Base-by-base conservation (phyloP, 92 coral and sea anemone species). In the Plumapathes pennacea region DNA sequence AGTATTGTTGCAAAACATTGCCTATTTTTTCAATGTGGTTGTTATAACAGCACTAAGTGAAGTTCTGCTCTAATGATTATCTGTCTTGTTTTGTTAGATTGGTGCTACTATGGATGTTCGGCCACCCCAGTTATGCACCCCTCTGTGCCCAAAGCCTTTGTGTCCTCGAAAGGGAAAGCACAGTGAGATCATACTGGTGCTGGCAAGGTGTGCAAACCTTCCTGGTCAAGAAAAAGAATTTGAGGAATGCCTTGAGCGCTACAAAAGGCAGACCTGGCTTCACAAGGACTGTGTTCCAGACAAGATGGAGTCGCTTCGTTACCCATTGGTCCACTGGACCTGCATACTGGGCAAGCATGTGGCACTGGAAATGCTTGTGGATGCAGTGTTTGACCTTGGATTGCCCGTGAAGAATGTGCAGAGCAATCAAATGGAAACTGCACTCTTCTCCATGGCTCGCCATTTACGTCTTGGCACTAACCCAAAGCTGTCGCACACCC, bases 241-340 rank as follows among this genome's bases (percentile, higher is more conserved):
- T 38, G 50, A 60, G 24, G 47, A 63, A 23, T 22, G 37, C 2
- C 46, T 78, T n/a, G 50, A 71, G 4, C 69, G 62, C 56, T 55
- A 69, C 28, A 25, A 32, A n/a, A 41, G 41, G 31, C 32, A 50
- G 32, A 69, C 55, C 20, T 78, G 85, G 85, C 34, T 69, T 46
- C 76, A 43, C 18, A 44, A 37, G 25, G 49, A 27, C 54, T 73
- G 64, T 19, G 57, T 78, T 13, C 42, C 62, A 3, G 85, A 78
- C 23, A 61, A 23, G 61, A 63, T 54, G 32, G 62, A 53, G 6
- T 30, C 62, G 48, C 36, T 78, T 17, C 59, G 57, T 2, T 71
- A 69, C 20, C 85, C 85, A 10, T 29, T 78, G 33, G 47, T 78
- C 7, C 85, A 78, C 69, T 78, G 85, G 85, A 79, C 78, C 0